These are phyloP conservation scores for Branchellion lobata DNA, from an alignment of 2,888 invertebrate genomes.

Conservation along the genomic window DNA sequence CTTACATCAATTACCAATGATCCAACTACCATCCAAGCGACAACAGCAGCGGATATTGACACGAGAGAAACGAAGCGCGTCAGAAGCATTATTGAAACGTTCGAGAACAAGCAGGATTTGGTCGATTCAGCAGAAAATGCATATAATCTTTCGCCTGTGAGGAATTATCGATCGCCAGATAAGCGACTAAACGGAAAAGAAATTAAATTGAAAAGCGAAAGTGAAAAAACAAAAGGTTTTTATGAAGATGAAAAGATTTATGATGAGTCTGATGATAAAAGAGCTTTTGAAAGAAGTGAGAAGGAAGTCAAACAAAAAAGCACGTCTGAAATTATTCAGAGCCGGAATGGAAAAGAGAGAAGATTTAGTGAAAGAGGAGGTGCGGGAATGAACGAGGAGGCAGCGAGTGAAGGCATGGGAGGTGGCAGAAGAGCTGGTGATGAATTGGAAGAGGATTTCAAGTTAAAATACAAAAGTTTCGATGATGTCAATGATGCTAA, in stretches of 20 bases:
- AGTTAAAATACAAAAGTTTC: no score
- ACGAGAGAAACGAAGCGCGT: neutral
- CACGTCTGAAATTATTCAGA: neutral
- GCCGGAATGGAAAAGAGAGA: neutral
- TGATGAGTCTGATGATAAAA: neutral
- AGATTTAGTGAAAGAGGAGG: neutral
- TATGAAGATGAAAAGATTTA: neutral
- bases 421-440: neutral
- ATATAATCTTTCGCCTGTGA: neutral
- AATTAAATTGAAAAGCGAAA: neutral
- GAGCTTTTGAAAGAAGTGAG: neutral
- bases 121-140: neutral
- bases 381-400: neutral
- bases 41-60: neutral
- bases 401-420: neutral
- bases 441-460: neutral
- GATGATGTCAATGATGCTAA: no score
- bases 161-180: neutral
- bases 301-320: neutral
- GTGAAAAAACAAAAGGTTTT: neutral
- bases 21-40: no score
- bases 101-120: slow-evolving; percentile 1
- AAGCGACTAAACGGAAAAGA: neutral
- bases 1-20: no score
- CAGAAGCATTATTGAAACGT: slow-evolving; percentile 10